phyloP scores from a whole-genome alignment of 2,113 vertebrate genomes.

The Scomber colias region DNA sequence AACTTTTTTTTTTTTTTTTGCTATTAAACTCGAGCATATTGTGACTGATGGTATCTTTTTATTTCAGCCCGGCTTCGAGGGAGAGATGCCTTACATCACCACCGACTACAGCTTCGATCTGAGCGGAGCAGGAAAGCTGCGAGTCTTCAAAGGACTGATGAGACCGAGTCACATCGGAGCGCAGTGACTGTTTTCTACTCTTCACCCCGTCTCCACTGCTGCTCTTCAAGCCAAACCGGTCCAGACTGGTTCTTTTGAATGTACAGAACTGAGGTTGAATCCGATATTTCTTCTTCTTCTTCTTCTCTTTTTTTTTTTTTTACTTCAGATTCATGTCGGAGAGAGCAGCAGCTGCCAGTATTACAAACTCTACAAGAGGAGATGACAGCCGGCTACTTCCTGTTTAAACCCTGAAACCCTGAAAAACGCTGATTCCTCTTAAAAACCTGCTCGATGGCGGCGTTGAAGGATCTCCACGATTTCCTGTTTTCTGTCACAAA shows the following conservation, averaged over 20 bases:
- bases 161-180: conserved; percentile 64
- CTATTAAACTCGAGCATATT: no score
- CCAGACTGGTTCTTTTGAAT: conserved; percentile 37
- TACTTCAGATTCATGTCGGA: background rate
- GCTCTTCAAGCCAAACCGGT: conserved; percentile 19
- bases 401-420: background rate
- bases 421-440: background rate
- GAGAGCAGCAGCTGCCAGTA: background rate
- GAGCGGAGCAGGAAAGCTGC: conserved; percentile 89
- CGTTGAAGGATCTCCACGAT: conserved; percentile 6
- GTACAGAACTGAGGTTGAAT: conserved; percentile 49
- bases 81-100: conserved; percentile 91
- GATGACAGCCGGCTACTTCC: background rate
- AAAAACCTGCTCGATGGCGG: background rate
- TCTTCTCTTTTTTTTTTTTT: background rate
- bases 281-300: background rate
- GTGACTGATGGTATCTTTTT: background rate
- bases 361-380: conserved; percentile 25
- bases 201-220: conserved; percentile 23
- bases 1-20: no score
- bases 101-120: conserved; percentile 91
- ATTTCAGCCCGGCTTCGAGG: conserved; percentile 86
- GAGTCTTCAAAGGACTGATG: conserved; percentile 80
- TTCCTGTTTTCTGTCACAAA: conserved; percentile 28
- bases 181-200: conserved; percentile 35